Conservation (phyloP, 2,797 vertebrate genomes). For the Okamejei kenojei region DNA sequence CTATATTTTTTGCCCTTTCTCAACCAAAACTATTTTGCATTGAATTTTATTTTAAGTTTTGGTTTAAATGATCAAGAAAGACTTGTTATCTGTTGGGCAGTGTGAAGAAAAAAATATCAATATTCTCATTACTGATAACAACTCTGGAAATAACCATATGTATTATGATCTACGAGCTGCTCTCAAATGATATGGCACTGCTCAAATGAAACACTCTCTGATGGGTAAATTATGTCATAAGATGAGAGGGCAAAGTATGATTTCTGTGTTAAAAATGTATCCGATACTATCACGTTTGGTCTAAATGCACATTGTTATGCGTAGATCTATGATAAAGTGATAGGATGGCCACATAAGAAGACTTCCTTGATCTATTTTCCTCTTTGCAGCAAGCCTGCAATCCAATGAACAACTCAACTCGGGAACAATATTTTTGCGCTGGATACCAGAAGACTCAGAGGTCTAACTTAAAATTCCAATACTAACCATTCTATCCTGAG, state of each 20-base stretch:
- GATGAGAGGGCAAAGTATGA: constrained; percentile 11
- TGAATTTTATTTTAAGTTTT: background rate
- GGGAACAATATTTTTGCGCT: constrained; percentile 9
- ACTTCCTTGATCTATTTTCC: background rate
- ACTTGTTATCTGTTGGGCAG: background rate
- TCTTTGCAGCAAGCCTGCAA: background rate
- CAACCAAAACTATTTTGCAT: background rate
- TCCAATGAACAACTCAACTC: constrained; percentile 22
- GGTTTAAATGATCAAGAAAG: background rate
- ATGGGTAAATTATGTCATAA: background rate
- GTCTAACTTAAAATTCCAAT: background rate
- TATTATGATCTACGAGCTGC: background rate
- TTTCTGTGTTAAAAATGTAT: constrained; percentile 19
- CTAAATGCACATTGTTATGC: background rate
- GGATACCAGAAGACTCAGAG: background rate
- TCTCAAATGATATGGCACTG: background rate
- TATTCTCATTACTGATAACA: background rate
- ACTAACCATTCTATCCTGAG: too few species aligned
- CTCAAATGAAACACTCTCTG: background rate
- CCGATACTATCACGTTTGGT: background rate
- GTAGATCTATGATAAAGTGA: background rate
- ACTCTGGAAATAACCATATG: background rate
- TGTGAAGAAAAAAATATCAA: background rate
- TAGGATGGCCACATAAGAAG: background rate
- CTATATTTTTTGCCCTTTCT: background rate